phyloP scores from a whole-genome alignment of 2,888 invertebrate genomes.

The Notocelia uddmanniana region DNA sequence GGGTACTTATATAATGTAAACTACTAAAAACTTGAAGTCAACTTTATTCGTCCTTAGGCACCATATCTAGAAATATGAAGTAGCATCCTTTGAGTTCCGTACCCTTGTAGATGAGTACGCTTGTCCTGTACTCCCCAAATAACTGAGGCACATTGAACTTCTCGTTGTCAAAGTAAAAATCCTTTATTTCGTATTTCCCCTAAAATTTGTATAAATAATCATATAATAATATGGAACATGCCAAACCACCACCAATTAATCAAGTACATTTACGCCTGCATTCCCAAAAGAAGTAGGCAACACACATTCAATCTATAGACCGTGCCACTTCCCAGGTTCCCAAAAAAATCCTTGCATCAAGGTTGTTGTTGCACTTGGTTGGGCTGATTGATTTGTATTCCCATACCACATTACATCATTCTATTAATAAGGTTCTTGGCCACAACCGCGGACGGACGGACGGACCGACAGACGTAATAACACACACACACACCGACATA shows the following conservation, averaged over 20 bases:
- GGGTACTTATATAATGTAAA: not conserved
- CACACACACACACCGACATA: too few relatives aligned
- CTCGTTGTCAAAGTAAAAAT: slow-evolving; percentile 19
- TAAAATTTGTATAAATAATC: not conserved
- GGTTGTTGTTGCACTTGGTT: too few relatives aligned
- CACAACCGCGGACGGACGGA: too few relatives aligned
- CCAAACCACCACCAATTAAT: not conserved
- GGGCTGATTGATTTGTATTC: too few relatives aligned
- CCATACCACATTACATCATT: too few relatives aligned
- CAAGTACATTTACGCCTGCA: not conserved
- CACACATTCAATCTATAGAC: too few relatives aligned
- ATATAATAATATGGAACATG: not conserved
- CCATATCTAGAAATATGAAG: not conserved
- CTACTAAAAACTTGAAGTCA: too few relatives aligned
- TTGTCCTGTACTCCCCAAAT: slow-evolving; percentile 2
- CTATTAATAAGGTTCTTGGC: too few relatives aligned
- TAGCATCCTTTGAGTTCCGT: slow-evolving; percentile 6
- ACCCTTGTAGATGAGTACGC: not conserved
- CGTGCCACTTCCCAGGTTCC: too few relatives aligned
- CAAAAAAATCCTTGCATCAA: too few relatives aligned
- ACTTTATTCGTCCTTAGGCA: not conserved
- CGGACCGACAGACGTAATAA: too few relatives aligned
- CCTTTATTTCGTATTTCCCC: slow-evolving; percentile 2
- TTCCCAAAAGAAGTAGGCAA: not conserved
- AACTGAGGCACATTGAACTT: not conserved